Percentiles rank a stretch among this genome's conserved stretches.
Conservation (phyloP, 2,797 vertebrate species). For the Coendou prehensilis region DNA sequence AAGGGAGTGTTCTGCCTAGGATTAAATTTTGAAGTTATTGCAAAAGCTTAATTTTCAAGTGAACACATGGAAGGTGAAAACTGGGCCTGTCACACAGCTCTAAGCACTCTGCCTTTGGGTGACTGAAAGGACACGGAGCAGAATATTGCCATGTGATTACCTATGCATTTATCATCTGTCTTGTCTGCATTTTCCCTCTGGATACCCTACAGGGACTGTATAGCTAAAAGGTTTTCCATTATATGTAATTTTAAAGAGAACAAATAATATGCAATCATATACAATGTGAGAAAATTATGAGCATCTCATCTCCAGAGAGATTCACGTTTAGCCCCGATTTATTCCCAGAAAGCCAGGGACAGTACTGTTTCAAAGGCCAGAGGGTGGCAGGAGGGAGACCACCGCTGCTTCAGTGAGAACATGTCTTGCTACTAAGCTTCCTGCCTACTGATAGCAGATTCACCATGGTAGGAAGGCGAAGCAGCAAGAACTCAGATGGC, state of each 20-base stretch:
- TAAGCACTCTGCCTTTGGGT: background rate
- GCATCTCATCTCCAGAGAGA: slow-evolving; percentile 48
- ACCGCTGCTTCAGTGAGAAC: too few species aligned
- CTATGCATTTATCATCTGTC: slow-evolving; percentile 12
- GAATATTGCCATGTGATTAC: background rate
- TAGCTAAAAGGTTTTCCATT: slow-evolving; percentile 71
- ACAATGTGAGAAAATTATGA: slow-evolving; percentile 62
- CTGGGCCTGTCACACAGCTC: slow-evolving; percentile 28
- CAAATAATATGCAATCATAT: slow-evolving; percentile 64
- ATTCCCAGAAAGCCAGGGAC: background rate
- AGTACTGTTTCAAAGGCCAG: background rate
- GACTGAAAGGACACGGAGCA: background rate
- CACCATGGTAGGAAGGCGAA: background rate
- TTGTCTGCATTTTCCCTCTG: slow-evolving; percentile 19
- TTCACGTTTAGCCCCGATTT: slow-evolving; percentile 61
- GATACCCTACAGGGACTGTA: background rate
- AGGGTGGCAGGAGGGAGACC: background rate
- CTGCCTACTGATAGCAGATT: background rate
- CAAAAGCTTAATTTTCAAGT: slow-evolving; percentile 44
- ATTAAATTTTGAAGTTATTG: slow-evolving; percentile 57
- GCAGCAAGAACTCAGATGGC: background rate
- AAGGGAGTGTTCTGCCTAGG: background rate
- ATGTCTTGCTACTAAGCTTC: background rate
- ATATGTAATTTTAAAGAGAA: slow-evolving; percentile 67
- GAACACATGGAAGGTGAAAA: slow-evolving; percentile 56